Conservation (phyloP, 2,888 invertebrate species). For the Trisateles emortualis region DNA sequence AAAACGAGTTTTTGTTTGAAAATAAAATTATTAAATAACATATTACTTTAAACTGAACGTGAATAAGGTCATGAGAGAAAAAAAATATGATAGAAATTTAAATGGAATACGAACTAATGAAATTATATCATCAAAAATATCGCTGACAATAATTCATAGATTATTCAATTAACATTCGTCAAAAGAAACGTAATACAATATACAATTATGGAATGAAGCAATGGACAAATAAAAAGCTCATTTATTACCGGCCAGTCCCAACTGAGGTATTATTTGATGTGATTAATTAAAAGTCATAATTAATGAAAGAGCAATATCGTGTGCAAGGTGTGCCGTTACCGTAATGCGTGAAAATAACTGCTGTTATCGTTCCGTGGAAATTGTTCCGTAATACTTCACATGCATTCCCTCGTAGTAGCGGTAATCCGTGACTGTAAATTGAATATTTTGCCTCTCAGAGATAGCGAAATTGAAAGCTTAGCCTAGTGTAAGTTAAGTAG, state of each 20-base stretch:
- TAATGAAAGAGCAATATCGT: slow-evolving; percentile 68
- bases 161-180: slow-evolving; percentile 33
- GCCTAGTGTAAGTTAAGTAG: too few relatives aligned
- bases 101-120: too few relatives aligned
- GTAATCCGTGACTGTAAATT: slow-evolving; percentile 9
- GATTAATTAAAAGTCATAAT: slow-evolving; percentile 75
- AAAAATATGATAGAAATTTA: too few relatives aligned
- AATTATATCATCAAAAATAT: slow-evolving; percentile 8
- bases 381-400: slow-evolving; percentile 42
- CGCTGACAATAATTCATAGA: slow-evolving; percentile 18
- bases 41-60: too few relatives aligned
- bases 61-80: too few relatives aligned
- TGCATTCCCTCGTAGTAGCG: slow-evolving; percentile 32
- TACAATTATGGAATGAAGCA: slow-evolving; percentile 47
- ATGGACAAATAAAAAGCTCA: slow-evolving; percentile 65
- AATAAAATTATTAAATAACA: too few relatives aligned
- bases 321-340: slow-evolving; percentile 51
- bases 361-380: slow-evolving; percentile 25
- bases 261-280: slow-evolving; percentile 65
- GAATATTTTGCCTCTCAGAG: background rate
- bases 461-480: background rate
- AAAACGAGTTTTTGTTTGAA: too few relatives aligned
- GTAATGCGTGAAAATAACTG: slow-evolving; percentile 35
- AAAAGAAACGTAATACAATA: slow-evolving; percentile 38
- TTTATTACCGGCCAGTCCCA: slow-evolving; percentile 56